phyloP scores from a whole-genome alignment of 2,797 vertebrate genomes.

The Clangula hyemalis region DNA sequence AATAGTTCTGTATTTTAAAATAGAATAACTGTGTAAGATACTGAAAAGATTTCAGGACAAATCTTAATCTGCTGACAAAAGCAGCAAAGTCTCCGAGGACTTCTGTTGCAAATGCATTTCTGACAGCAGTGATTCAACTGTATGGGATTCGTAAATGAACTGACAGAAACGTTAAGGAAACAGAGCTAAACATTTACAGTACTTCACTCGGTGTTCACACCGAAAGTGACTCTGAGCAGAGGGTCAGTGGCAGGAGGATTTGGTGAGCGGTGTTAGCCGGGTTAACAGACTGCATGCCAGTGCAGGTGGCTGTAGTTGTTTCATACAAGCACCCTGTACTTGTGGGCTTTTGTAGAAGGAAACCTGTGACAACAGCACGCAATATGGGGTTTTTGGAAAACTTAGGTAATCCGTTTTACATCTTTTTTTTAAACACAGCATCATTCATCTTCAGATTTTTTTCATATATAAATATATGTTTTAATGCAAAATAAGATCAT shows the following conservation, averaged over 20 bases:
- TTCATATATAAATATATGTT: background rate
- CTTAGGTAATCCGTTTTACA: background rate
- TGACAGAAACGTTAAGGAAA: background rate
- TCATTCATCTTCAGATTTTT: background rate
- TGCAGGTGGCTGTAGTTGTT: fast-evolving
- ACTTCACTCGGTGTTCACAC: background rate
- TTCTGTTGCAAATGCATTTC: background rate
- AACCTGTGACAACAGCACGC: background rate
- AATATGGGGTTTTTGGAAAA: background rate
- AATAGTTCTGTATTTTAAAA: background rate
- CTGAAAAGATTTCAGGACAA: background rate
- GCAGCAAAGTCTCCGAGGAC: background rate
- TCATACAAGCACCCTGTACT: background rate
- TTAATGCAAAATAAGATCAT: background rate
- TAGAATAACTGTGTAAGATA: background rate
- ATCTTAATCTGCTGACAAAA: background rate
- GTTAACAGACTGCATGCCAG: background rate
- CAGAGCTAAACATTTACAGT: background rate
- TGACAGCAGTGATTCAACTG: background rate
- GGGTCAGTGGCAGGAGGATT: background rate
- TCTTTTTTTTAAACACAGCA: background rate
- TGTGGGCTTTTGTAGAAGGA: background rate
- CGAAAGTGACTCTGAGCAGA: background rate
- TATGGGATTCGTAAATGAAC: background rate
- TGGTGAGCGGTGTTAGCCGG: background rate